Percentiles rank a stretch among this genome's conserved stretches.
Evolutionary conservation across 2,113 vertebrate genomes (phyloP).

Genomic region (Burhinus oedicnemus): DNA sequence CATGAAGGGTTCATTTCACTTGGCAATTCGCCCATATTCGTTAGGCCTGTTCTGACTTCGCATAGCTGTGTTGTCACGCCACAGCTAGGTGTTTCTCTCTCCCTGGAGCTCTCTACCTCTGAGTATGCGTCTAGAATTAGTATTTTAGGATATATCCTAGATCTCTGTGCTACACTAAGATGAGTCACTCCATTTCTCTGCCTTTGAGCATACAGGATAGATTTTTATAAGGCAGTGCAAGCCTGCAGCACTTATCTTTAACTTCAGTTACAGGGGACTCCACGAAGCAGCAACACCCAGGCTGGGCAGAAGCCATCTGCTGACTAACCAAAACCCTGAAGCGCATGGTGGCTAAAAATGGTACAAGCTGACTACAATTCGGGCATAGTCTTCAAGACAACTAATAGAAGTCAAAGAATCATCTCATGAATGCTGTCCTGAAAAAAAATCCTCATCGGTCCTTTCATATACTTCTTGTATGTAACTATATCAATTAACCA

Average conservation of each 20-base stretch:
- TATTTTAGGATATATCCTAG: not conserved
- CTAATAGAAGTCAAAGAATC: not conserved
- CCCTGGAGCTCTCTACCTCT: not conserved
- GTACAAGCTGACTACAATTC: not conserved
- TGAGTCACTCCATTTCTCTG: not conserved
- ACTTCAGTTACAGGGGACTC: not conserved
- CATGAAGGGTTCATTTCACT: not conserved
- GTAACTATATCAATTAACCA: not conserved
- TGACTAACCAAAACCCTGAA: too few species aligned
- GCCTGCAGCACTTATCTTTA: not conserved
- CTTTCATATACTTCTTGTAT: not conserved
- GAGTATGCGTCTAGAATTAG: too few species aligned
- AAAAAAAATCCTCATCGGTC: not conserved
- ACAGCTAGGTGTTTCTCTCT: not conserved
- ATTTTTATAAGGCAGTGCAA: not conserved
- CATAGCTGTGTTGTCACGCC: not conserved
- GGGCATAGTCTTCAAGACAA: not conserved
- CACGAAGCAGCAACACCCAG: not conserved
- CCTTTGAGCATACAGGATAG: not conserved
- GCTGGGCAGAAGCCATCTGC: not conserved
- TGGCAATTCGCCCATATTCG: not conserved
- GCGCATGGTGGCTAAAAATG: not conserved
- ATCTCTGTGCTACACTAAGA: too few species aligned
- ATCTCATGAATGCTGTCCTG: not conserved
- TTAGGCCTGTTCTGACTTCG: not conserved